Percentiles rank a stretch among this genome's conserved stretches.
Evolutionary conservation across 2,797 vertebrate species (phyloP).

Genomic region (Lacerta viridis): DNA sequence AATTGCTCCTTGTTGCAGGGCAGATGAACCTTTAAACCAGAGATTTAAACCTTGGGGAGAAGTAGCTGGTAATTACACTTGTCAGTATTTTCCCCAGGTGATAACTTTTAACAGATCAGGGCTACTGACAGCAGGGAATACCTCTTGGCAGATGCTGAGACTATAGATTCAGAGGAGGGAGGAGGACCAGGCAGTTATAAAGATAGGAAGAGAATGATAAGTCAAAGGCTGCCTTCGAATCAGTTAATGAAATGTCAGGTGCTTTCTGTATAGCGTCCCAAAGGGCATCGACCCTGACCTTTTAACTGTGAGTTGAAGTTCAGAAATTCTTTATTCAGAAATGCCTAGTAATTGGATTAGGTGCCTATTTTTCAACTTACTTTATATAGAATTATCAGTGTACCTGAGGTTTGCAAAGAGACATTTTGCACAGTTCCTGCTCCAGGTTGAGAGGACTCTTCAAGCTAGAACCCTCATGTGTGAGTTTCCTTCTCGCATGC

Average conservation of each 20-base stretch:
- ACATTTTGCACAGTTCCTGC: no score
- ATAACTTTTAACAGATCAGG: constrained; percentile 45
- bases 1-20: constrained; percentile 2
- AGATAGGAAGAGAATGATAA: not conserved
- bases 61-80: constrained; percentile 69
- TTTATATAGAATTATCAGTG: not conserved
- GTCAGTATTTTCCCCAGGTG: constrained; percentile 62
- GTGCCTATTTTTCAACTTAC: not conserved
- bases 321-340: constrained; percentile 13
- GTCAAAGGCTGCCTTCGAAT: constrained; percentile 3
- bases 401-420: no score
- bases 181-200: constrained; percentile 8
- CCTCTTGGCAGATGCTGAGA: not conserved
- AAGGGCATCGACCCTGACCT: constrained; percentile 18
- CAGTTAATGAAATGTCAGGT: constrained; percentile 46
- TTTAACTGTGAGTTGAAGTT: constrained; percentile 32
- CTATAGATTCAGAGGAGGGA: not conserved
- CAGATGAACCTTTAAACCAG: constrained; percentile 44
- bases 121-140: constrained; percentile 59
- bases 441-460: no score
- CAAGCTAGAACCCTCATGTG: no score
- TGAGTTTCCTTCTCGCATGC: no score
- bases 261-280: constrained; percentile 21
- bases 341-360: not conserved
- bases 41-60: constrained; percentile 62